These are phyloP conservation scores for Drosophila arizonae DNA, from an alignment of 1,140 invertebrate genomes.

Conservation along the genomic window DNA sequence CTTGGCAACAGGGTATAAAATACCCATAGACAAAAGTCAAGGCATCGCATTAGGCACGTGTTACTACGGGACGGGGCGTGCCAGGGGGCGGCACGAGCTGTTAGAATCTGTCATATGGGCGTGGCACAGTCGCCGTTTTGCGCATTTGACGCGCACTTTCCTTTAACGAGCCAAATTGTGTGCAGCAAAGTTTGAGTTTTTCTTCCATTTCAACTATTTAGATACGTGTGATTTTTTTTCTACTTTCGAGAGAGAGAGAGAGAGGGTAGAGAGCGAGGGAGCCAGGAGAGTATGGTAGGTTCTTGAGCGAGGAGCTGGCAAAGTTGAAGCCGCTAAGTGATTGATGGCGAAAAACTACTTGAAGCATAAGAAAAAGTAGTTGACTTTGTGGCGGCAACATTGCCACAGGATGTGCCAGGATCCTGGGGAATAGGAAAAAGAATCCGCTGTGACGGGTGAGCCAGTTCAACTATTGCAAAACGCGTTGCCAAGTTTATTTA, in stretches of 20 bases:
- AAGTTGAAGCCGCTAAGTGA: conserved; percentile 46
- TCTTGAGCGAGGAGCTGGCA: not conserved
- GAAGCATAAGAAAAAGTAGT: conserved; percentile 15
- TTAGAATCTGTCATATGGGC: conserved; percentile 35
- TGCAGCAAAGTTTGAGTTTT: conserved; percentile 39
- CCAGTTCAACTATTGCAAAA: conserved; percentile 6
- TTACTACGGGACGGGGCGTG: not conserved
- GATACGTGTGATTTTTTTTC: conserved; percentile 13
- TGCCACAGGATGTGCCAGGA: not conserved
- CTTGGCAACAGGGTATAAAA: conserved; percentile 14
- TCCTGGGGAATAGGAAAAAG: conserved; percentile 12
- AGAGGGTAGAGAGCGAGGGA: no score
- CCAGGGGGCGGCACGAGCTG: not conserved
- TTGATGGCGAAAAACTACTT: conserved; percentile 32
- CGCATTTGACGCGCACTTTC: conserved; percentile 48
- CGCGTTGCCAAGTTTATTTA: not conserved
- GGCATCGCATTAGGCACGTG: conserved; percentile 48
- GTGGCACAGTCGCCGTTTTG: conserved; percentile 34
- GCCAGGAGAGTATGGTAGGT: no score
- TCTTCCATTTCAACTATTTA: conserved; percentile 41
- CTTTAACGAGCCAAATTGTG: conserved; percentile 60
- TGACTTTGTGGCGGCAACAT: conserved; percentile 3
- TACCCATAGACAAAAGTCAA: conserved; percentile 28
- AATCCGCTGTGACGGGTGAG: conserved; percentile 1
- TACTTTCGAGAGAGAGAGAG: not conserved